Percentiles rank a stretch among this genome's conserved stretches.
Conservation (phyloP, 2,113 vertebrate species). For the Peucedramus taeniatus region DNA sequence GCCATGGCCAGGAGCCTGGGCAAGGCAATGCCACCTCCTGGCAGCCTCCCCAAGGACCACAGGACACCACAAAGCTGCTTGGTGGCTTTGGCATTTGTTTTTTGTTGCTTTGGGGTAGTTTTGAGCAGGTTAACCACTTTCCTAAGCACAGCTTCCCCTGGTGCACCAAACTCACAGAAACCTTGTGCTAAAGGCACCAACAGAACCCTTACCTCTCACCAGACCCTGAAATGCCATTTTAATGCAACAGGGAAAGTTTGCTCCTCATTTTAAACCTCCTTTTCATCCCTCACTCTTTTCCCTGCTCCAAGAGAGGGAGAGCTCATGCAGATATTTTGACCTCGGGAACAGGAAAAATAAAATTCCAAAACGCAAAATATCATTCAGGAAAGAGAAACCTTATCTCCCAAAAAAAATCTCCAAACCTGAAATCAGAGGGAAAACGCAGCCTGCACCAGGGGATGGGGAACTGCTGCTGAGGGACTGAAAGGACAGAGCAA, state of each 20-base stretch:
- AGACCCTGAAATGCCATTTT: neutral
- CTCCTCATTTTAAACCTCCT: neutral
- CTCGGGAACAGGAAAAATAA: neutral
- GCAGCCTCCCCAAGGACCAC: neutral
- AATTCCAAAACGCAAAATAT: neutral
- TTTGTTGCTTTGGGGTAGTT: neutral
- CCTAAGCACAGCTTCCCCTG: neutral
- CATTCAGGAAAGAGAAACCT: neutral
- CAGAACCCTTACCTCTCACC: neutral
- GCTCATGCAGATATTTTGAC: neutral
- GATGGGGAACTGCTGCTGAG: neutral
- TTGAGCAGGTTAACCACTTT: neutral
- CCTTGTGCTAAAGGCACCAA: neutral
- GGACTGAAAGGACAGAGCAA: neutral
- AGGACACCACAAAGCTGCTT: neutral
- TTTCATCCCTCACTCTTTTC: neutral
- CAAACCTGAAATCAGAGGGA: neutral
- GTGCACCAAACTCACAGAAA: neutral
- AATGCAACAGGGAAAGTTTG: conserved; percentile 34
- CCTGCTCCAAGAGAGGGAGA: neutral
- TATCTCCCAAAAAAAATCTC: neutral
- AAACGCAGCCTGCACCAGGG: neutral
- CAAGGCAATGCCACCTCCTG: neutral
- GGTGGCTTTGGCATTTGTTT: neutral
- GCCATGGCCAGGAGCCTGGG: neutral